Evolutionary conservation across 2,113 vertebrate species (phyloP), one percentile per base, ranked within the genome.

Genomic region (Urocolius indicus): DNA sequence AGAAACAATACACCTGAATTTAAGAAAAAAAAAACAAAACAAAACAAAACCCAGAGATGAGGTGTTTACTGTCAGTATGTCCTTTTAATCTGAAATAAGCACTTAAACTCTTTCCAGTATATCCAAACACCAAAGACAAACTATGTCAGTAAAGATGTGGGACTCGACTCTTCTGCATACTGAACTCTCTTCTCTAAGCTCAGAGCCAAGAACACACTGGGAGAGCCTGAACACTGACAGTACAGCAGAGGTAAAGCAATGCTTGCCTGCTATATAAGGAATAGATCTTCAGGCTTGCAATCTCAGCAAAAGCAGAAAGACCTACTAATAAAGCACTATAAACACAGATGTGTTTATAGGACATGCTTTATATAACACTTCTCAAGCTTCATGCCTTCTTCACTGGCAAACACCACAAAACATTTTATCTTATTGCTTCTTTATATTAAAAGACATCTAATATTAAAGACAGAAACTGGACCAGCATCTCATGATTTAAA

Each of bases 191-290:
- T 29, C 17, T 72, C 20, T 24, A n/a, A 83, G 51, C 75, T 80
- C 26, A 23, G 1, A 76, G 71, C 23, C 36, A 30, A 54, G 67
- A 89, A 14, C 51, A 23, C 16, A 9, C 34, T 26, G 49, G 27
- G 45, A 52, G 46, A 80, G 43, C 81, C 45, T 18, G 15, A 68
- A 27, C 34, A n/a, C 46, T 76, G 62, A 17, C n/a, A 72, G 59
- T 7, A 11, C 22, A 89, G 86, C 61, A 81, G 74, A 82, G 63
- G 86, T 55, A 86, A 58, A 87, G 58, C 34, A 46, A 16, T 13
- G 20, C 74, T 80, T 48, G 57, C 55, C 67, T 55, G n/a, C 92
- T 93, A 9, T 80, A 74, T 93, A 83, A 93, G 88, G 93, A 86
- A 67, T 19, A 81, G 30, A 61, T 65, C 29, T 66, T 59, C 85